A percentile compares a stretch with the other conserved stretches of the same genome.
These are phyloP conservation scores for Perccottus glenii DNA, from an alignment of 2,113 vertebrate species.

Conservation along the genomic window DNA sequence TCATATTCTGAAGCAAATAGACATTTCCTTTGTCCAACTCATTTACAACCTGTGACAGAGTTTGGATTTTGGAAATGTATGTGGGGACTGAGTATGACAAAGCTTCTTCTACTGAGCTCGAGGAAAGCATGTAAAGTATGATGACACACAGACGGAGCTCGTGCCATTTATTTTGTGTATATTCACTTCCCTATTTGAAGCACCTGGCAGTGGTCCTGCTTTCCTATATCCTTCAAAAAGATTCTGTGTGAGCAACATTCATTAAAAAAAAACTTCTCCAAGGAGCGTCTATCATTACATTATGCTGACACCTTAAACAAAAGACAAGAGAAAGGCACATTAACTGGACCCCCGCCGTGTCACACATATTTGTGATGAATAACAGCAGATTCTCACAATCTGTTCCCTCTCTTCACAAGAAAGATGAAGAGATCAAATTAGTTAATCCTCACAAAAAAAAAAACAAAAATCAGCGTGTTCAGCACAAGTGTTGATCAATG, in stretches of 20 bases:
- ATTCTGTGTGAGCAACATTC: constrained; percentile 27
- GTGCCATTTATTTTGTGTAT: constrained; percentile 15
- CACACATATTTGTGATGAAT: constrained; percentile 53
- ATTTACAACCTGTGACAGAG: no score
- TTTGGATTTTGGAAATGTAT: no score
- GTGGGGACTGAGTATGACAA: no score
- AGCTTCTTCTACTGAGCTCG: no score
- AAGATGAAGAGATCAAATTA: constrained; percentile 55
- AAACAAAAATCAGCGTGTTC: constrained; percentile 40
- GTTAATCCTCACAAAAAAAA: constrained; percentile 46
- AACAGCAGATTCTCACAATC: constrained; percentile 58
- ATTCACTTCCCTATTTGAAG: constrained; percentile 18
- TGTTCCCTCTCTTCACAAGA: constrained; percentile 48
- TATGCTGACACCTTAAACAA: constrained; percentile 57
- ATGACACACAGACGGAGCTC: neutral
- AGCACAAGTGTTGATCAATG: constrained; percentile 71
- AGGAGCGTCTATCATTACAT: constrained; percentile 45
- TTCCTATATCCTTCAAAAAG: constrained; percentile 10
- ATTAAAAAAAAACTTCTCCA: constrained; percentile 33
- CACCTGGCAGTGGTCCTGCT: constrained; percentile 13
- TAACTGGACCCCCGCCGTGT: constrained; percentile 46
- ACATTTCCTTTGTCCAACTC: no score
- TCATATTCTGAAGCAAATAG: no score
- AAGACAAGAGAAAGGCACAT: constrained; percentile 40
- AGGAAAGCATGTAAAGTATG: no score